phyloP scores from a whole-genome alignment of 2,797 vertebrate genomes.

The Chiloscyllium punctatum region DNA sequence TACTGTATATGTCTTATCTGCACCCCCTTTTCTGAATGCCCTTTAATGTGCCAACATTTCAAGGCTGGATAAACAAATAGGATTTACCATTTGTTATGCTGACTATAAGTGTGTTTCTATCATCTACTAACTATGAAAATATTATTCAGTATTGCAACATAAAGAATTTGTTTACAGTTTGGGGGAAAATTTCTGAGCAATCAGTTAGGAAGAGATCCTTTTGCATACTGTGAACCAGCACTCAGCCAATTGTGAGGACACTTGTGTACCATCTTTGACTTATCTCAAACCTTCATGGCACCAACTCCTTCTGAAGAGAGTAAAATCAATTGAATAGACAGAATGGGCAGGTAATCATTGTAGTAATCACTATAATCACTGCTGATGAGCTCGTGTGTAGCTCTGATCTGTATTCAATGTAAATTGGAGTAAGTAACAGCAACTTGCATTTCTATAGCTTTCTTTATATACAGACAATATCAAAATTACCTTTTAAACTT shows the following conservation, averaged over 20 bases:
- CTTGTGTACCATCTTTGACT: not conserved
- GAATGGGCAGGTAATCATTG: not conserved
- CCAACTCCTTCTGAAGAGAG: not conserved
- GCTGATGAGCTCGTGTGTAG: not conserved
- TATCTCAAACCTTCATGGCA: not conserved
- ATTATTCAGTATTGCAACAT: not conserved
- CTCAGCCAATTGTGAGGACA: not conserved
- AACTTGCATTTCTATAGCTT: not conserved
- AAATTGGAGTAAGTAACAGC: not conserved
- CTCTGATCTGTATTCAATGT: not conserved
- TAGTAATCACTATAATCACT: not conserved
- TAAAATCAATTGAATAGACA: not conserved
- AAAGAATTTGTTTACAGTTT: not conserved
- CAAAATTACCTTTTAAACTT: not conserved
- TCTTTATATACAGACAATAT: not conserved
- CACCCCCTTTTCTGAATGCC: not conserved
- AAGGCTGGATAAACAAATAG: not conserved
- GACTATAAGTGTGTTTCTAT: not conserved
- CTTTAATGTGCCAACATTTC: not conserved
- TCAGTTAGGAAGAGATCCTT: too few relatives aligned
- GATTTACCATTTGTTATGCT: not conserved
- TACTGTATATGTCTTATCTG: not conserved
- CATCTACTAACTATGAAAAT: not conserved
- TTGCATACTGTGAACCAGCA: not conserved
- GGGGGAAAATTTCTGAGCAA: not conserved